These are phyloP conservation scores for Spinibarbus caldwelli DNA, from an alignment of 2,797 vertebrate species.

Conservation along the genomic window DNA sequence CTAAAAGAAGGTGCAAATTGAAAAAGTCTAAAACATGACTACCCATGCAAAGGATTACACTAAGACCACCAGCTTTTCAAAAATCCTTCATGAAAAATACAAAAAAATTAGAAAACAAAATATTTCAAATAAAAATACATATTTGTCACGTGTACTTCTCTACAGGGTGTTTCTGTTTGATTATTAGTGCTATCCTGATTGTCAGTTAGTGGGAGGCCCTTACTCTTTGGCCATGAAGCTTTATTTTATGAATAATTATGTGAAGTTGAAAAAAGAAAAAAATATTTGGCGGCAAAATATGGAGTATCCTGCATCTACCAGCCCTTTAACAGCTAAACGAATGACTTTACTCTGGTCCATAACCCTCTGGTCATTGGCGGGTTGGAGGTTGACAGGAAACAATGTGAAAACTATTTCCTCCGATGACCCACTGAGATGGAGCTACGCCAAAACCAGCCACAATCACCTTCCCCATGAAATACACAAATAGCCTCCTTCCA, in stretches of 20 bases:
- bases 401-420: background rate
- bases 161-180: constrained; percentile 10
- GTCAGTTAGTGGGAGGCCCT: constrained; percentile 42
- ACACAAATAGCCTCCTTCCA: constrained; percentile 21
- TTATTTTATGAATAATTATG: constrained; percentile 54
- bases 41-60: constrained; percentile 60
- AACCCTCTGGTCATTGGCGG: constrained; percentile 75
- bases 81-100: constrained; percentile 51
- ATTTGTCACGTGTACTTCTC: constrained; percentile 5
- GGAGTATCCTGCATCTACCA: constrained; percentile 45
- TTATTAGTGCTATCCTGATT: constrained; percentile 52
- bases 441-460: constrained; percentile 21
- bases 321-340: constrained; percentile 52
- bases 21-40: constrained; percentile 45
- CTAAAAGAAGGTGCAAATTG: constrained; percentile 58
- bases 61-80: constrained; percentile 52
- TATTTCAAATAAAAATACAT: constrained; percentile 39
- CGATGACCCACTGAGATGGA: constrained; percentile 27
- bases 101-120: constrained; percentile 57
- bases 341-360: constrained; percentile 77
- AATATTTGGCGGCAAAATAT: constrained; percentile 53
- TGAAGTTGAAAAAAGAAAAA: constrained; percentile 43
- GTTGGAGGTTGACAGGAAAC: constrained; percentile 36
- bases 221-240: constrained; percentile 38
- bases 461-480: background rate